Percentiles rank a stretch among this genome's conserved stretches.
These are phyloP conservation scores for Myotis yumanensis DNA, from an alignment of 2,113 vertebrate genomes.

Conservation along the genomic window DNA sequence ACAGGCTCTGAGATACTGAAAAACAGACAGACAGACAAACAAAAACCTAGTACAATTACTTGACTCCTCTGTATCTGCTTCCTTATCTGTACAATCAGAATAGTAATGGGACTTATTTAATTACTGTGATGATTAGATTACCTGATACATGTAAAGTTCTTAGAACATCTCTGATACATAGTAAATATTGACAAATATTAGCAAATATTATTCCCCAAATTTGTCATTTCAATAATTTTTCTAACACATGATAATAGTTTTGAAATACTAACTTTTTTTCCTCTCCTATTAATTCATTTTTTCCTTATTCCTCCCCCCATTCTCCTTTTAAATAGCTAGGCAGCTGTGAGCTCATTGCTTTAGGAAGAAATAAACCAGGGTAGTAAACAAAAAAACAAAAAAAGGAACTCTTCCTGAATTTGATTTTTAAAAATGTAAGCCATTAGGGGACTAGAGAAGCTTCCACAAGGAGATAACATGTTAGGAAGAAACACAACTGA, in stretches of 20 bases:
- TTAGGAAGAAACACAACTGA: neutral
- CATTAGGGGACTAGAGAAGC: neutral
- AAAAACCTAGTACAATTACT: neutral
- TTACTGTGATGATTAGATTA: neutral
- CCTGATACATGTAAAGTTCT: neutral
- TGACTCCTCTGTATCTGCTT: neutral
- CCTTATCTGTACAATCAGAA: neutral
- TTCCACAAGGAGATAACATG: neutral
- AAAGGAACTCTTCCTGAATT: neutral
- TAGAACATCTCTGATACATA: neutral
- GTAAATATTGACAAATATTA: neutral
- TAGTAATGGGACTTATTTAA: neutral
- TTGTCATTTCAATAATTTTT: neutral
- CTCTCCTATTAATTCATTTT: neutral
- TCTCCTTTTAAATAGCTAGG: neutral
- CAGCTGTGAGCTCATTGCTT: neutral
- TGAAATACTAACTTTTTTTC: neutral
- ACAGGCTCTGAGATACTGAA: neutral
- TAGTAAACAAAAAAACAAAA: neutral
- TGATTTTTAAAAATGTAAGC: constrained; percentile 5
- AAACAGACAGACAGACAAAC: neutral
- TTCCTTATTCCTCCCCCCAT: neutral
- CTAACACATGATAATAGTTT: neutral
- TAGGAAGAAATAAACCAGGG: neutral
- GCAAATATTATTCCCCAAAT: neutral